Evolutionary conservation across 92 coral and sea anemone species (phyloP).

Genomic region (Montipora capitata): DNA sequence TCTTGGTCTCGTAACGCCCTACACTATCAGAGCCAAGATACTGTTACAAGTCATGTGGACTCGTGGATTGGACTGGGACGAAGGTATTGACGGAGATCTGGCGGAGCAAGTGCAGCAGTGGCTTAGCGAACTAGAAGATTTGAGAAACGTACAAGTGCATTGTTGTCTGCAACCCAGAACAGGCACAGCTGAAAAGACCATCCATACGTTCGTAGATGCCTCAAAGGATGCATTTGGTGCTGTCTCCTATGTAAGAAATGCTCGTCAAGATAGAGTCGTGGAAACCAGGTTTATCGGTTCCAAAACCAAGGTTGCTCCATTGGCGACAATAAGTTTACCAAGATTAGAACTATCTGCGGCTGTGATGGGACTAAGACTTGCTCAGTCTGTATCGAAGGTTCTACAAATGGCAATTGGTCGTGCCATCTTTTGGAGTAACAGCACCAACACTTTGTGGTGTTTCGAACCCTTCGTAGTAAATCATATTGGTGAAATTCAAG

Average conservation of each 20-base stretch:
- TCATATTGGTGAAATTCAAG: slow-evolving; percentile 43
- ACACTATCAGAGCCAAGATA: background rate
- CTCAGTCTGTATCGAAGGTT: slow-evolving; percentile 5
- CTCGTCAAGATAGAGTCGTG: background rate
- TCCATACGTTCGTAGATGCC: too few species aligned
- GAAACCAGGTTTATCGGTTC: background rate
- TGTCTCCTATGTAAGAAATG: background rate
- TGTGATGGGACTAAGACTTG: slow-evolving; percentile 32
- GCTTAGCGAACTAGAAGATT: background rate
- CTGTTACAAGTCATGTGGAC: slow-evolving; percentile 5
- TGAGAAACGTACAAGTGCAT: background rate
- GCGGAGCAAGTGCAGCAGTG: background rate
- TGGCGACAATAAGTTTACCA: background rate
- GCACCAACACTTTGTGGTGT: slow-evolving; percentile 28
- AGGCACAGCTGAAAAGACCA: background rate
- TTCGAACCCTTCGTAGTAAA: slow-evolving; percentile 69
- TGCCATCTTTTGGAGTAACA: background rate
- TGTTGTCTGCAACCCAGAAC: background rate
- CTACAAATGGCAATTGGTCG: background rate
- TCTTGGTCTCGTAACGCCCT: background rate
- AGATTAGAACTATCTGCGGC: too few species aligned
- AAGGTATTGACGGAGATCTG: background rate
- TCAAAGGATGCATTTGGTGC: background rate
- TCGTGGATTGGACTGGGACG: background rate
- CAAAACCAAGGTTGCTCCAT: background rate